These are phyloP conservation scores for Eupsilia transversa DNA, from an alignment of 2,888 invertebrate genomes.

Conservation along the genomic window DNA sequence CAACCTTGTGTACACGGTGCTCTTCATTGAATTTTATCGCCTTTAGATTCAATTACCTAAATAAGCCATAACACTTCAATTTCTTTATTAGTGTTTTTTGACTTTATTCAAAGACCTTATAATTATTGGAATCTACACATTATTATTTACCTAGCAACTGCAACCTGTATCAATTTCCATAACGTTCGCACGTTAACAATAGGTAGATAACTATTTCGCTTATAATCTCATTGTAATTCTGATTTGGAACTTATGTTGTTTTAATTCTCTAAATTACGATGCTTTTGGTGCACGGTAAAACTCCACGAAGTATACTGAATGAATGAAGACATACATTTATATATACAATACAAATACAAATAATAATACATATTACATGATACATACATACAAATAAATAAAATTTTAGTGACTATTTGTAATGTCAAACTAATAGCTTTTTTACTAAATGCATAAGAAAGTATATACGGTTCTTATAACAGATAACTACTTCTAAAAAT, in stretches of 20 bases:
- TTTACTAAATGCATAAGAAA: too few relatives aligned
- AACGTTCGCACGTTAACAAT: neutral
- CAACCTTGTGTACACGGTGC: neutral
- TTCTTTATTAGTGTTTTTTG: neutral
- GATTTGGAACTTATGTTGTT: neutral
- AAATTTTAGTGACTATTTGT: too few relatives aligned
- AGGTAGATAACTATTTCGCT: neutral
- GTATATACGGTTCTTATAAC: too few relatives aligned
- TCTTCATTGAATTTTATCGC: neutral
- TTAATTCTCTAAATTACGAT: neutral
- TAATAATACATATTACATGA: too few relatives aligned
- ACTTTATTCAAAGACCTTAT: neutral
- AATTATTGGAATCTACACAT: neutral
- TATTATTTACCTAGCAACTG: neutral
- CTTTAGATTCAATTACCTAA: neutral
- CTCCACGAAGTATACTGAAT: neutral
- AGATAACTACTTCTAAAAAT: too few relatives aligned
- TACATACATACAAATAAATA: too few relatives aligned
- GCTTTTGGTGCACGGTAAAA: neutral
- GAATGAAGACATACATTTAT: neutral
- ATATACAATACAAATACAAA: too few relatives aligned
- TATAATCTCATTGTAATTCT: neutral
- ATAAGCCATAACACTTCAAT: neutral
- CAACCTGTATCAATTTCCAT: neutral
- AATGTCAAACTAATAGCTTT: too few relatives aligned